A percentile compares a stretch with the other conserved stretches of the same genome.
Conservation (phyloP, 2,113 vertebrate species). For the Paratilapia polleni region DNA sequence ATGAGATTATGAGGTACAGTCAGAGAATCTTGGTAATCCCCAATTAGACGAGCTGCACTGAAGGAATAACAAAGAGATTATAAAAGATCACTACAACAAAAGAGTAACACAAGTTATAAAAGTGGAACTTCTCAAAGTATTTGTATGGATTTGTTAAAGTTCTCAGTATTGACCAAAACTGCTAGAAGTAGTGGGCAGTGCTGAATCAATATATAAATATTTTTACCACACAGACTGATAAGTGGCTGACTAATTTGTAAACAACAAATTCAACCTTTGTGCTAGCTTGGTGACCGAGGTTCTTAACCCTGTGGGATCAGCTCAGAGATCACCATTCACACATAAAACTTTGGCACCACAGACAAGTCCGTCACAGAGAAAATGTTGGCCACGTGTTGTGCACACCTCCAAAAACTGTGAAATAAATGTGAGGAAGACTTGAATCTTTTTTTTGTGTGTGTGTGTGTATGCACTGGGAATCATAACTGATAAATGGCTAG, state of each 20-base stretch:
- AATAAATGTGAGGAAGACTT: conserved; percentile 58
- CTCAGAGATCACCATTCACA: background rate
- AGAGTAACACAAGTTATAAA: conserved; percentile 48
- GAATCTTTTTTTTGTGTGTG: background rate
- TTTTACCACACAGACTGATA: background rate
- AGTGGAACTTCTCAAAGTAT: conserved; percentile 38
- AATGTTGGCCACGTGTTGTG: conserved; percentile 1
- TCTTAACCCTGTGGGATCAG: background rate
- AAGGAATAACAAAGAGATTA: conserved; percentile 69
- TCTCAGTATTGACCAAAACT: conserved; percentile 33
- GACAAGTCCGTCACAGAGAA: conserved; percentile 2
- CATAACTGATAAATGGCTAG: background rate
- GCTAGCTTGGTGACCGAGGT: conserved; percentile 2
- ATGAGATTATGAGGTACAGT: conserved; percentile 72
- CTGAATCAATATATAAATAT: conserved; percentile 8
- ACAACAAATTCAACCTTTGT: conserved; percentile 13
- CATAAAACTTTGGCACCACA: conserved; percentile 54
- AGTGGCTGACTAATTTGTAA: conserved; percentile 27
- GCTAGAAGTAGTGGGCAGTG: conserved; percentile 25
- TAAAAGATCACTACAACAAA: conserved; percentile 63
- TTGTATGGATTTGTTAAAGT: conserved; percentile 30
- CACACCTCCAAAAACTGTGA: conserved; percentile 31
- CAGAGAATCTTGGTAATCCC: conserved; percentile 67
- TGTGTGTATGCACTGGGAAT: conserved; percentile 7
- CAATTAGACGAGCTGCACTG: conserved; percentile 58